These are phyloP conservation scores for Sphaeramia orbicularis DNA, from an alignment of 2,797 vertebrate species.

Conservation along the genomic window DNA sequence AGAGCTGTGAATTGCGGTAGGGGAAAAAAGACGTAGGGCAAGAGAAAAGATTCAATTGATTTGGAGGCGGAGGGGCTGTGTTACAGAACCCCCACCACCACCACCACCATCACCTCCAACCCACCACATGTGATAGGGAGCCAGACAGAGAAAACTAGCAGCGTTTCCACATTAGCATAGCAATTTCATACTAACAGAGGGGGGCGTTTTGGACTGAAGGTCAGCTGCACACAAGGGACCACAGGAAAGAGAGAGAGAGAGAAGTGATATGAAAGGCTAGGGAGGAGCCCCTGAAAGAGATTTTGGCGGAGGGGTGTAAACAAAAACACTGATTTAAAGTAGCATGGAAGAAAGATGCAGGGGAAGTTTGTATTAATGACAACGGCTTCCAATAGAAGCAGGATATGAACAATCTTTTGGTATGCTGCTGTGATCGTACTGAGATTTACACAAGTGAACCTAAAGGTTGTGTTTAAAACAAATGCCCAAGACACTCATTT, in stretches of 20 bases:
- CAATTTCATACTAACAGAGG: slow-evolving; percentile 63
- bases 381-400: slow-evolving; percentile 11
- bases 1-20: slow-evolving; percentile 25
- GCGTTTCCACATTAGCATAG: slow-evolving; percentile 67
- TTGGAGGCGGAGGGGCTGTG: slow-evolving; percentile 44
- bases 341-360: slow-evolving; percentile 72
- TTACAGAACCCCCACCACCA: slow-evolving; percentile 27
- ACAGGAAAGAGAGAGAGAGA: slow-evolving; percentile 37
- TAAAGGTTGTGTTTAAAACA: slow-evolving; percentile 28
- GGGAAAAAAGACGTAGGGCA: slow-evolving; percentile 19
- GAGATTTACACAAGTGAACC: slow-evolving; percentile 25
- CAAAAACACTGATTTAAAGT: slow-evolving; percentile 51
- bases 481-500: slow-evolving; percentile 4
- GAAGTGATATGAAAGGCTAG: slow-evolving; percentile 21
- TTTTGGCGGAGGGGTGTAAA: slow-evolving; percentile 39
- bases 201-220: slow-evolving; percentile 58
- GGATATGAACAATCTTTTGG: slow-evolving; percentile 23
- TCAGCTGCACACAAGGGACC: slow-evolving; percentile 60
- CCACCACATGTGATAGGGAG: slow-evolving; percentile 45
- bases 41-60: slow-evolving; percentile 57
- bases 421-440: slow-evolving; percentile 8
- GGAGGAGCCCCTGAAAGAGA: slow-evolving; percentile 35
- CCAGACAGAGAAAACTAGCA: slow-evolving; percentile 63
- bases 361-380: slow-evolving; percentile 38
- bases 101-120: slow-evolving; percentile 20